A percentile compares a stretch with the other conserved stretches of the same genome.
Evolutionary conservation across 2,797 vertebrate species (phyloP).

Genomic region (Cyclura pinguis): DNA sequence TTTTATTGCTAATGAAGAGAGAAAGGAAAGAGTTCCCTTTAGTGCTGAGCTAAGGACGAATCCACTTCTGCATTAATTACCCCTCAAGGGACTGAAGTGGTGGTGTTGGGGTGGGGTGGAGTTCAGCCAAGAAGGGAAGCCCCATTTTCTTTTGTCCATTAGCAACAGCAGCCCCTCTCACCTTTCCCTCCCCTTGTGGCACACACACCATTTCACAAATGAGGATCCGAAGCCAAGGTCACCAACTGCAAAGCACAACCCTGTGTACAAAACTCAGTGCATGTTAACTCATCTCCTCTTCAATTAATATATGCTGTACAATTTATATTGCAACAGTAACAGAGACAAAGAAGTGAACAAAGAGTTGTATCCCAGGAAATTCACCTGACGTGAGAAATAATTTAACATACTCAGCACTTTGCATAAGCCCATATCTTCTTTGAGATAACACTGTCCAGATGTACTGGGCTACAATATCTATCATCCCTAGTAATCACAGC

Average conservation of each 20-base stretch:
- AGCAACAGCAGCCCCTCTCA: no score
- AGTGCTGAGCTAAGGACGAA: slow-evolving; percentile 63
- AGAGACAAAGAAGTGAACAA: not conserved
- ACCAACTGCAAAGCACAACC: not conserved
- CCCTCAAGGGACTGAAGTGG: slow-evolving; percentile 47
- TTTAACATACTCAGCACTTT: not conserved
- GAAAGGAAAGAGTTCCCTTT: slow-evolving; percentile 47
- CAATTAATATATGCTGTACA: not conserved
- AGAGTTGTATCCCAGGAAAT: not conserved
- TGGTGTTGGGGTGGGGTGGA: slow-evolving; percentile 17
- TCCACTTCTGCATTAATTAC: slow-evolving; percentile 58
- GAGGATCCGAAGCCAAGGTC: not conserved
- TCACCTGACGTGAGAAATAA: not conserved
- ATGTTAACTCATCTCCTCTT: not conserved
- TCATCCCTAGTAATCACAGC: no score
- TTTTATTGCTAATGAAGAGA: slow-evolving; percentile 40
- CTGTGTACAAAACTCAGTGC: not conserved
- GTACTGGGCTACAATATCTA: no score
- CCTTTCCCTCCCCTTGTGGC: not conserved
- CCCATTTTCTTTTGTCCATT: slow-evolving; percentile 19
- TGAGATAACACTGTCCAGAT: not conserved
- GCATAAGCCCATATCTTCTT: not conserved
- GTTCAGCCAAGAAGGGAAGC: slow-evolving; percentile 2
- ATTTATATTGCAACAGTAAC: not conserved
- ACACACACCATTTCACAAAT: not conserved